Base-by-base conservation (phyloP, 1,140 invertebrate species). In the Diabrotica undecimpunctata region DNA sequence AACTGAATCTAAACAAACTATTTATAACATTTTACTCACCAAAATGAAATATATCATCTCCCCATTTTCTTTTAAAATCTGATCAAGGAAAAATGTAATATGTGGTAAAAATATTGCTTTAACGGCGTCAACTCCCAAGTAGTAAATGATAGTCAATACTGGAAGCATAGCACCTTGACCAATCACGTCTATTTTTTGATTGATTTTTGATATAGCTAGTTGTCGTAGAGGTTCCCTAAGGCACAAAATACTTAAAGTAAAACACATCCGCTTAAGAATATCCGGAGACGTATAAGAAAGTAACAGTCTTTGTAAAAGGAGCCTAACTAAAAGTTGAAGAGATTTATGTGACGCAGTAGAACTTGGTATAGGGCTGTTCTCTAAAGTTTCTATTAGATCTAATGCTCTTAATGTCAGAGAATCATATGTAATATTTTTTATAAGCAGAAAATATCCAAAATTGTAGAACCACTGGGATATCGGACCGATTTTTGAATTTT, bases 391-490 rank as follows among this genome's bases (percentile, higher is more conserved):
- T 10, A 78, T 69, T 12, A 78, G 62, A 64, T 72, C 64, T 54
- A 78, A 67, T 4, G 74, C 41, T 39, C 67, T 55, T 37, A 73
- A 54, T 9, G 75, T 75, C 9, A 77, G 64, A 46, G 59, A 68
- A 65, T 75, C 71, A 62, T 76, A 78, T 8, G 71, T 75, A 39
- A 74, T 68, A 66, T 78, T 70, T 64, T 75, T 77, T 50, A 71
- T 72, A 7, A 78, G 62, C 25, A 78, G 55, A 10, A 76, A 72
- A 62, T 77, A 78, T 36, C 67, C 69, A 71, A 78, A 78, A 64
- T 76, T 67, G 69, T 78, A 78, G 64, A 78, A 77, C 75, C 74
- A 77, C 52, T 76, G 67, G 11, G 69, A 72, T 50, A 78, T 74
- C 10, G 74, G 73, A 6, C 75, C 77, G 53, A 78, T 74, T 36